Percentiles rank a stretch among this genome's conserved stretches.
Evolutionary conservation across 2,113 vertebrate genomes (phyloP).

Genomic region (Pteruthius melanotis): DNA sequence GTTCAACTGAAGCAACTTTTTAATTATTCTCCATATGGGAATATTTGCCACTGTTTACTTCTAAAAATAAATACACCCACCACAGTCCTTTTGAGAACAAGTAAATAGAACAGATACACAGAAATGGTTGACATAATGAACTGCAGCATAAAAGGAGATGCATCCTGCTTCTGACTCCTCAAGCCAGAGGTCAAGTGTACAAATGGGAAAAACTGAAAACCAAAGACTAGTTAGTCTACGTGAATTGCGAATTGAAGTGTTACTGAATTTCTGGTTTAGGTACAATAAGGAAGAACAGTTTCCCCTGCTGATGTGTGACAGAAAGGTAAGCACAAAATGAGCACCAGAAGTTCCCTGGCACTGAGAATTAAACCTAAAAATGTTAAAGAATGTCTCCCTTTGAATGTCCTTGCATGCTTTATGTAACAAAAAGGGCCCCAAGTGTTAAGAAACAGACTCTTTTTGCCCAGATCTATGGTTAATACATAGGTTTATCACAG

Average conservation of each 20-base stretch:
- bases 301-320: neutral
- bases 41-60: neutral
- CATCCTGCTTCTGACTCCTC: neutral
- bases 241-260: neutral
- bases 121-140: neutral
- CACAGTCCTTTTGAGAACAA: neutral
- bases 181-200: neutral
- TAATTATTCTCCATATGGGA: neutral
- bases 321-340: neutral
- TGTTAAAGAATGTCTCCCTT: neutral
- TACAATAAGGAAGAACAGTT: neutral
- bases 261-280: neutral
- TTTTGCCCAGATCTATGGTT: neutral
- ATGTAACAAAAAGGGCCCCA: neutral
- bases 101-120: neutral
- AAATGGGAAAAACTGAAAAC: neutral
- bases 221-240: neutral
- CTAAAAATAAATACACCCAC: neutral
- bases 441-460: neutral
- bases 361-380: neutral
- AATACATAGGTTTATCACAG: neutral
- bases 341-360: neutral
- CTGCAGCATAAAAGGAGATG: neutral
- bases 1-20: neutral
- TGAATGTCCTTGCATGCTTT: neutral